Conservation (phyloP, 2,888 invertebrate genomes). For the Ormyrus thymus region DNA sequence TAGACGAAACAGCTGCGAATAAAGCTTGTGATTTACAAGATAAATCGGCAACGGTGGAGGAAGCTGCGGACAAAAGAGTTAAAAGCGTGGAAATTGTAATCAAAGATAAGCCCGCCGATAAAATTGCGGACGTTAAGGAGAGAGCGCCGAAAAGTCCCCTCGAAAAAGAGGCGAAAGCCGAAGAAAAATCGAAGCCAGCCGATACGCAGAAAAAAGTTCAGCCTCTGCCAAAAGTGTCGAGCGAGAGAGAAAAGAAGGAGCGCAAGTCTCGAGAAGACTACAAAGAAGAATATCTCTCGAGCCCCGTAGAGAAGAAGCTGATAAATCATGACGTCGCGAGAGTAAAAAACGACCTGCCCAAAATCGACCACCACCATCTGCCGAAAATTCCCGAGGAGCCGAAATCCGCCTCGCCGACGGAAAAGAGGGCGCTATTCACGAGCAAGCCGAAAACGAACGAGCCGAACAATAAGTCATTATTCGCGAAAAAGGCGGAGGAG, state of each 20-base stretch:
- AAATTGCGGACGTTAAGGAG: conserved; percentile 4
- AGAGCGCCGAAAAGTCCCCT: neutral
- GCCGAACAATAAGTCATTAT: neutral
- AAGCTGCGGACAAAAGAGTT: conserved; percentile 2
- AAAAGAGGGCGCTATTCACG: neutral
- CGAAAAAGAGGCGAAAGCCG: neutral
- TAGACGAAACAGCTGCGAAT: neutral
- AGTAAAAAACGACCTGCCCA: conserved; percentile 44
- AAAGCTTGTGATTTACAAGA: neutral
- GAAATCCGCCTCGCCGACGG: conserved; percentile 23
- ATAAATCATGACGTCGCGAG: conserved; percentile 21
- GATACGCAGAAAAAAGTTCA: conserved; percentile 20
- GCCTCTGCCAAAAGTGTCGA: conserved; percentile 10
- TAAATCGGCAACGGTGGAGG: neutral
- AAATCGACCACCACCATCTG: neutral
- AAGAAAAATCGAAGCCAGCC: conserved; percentile 1
- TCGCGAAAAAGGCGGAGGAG: neutral
- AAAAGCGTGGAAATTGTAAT: neutral
- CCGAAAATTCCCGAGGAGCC: conserved; percentile 45
- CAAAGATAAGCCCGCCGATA: neutral
- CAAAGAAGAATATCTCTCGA: neutral
- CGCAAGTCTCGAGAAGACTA: neutral
- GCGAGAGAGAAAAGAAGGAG: neutral
- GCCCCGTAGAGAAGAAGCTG: neutral
- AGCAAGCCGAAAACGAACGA: conserved; percentile 23